Conservation (phyloP, 1,140 invertebrate species). For the Brachionus calyciflorus region DNA sequence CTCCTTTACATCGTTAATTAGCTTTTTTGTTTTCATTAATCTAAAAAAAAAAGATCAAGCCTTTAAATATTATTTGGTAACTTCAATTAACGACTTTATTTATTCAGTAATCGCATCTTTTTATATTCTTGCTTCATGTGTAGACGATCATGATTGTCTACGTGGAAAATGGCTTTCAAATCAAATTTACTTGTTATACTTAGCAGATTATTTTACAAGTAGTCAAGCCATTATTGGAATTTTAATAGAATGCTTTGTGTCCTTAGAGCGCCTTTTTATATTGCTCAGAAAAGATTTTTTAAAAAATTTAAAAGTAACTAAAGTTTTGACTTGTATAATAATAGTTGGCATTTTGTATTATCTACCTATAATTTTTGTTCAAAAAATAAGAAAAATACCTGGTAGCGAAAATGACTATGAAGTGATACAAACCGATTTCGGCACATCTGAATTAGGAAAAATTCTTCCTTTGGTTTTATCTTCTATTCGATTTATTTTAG, state of each 20-base stretch:
- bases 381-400: neutral
- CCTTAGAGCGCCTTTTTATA: conserved; percentile 3
- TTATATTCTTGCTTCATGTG: too few relatives aligned
- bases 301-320: neutral
- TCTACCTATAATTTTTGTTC: neutral
- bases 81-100: too few relatives aligned
- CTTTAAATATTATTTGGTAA: too few relatives aligned
- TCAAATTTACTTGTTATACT: neutral
- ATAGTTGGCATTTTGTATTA: neutral
- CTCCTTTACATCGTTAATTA: too few relatives aligned
- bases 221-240: neutral
- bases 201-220: conserved; percentile 14
- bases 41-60: too few relatives aligned
- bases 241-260: neutral
- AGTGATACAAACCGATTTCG: neutral
- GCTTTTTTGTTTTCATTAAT: too few relatives aligned
- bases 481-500: neutral
- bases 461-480: neutral
- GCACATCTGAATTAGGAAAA: neutral
- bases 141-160: too few relatives aligned
- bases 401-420: neutral
- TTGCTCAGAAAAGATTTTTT: neutral
- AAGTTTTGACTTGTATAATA: neutral
- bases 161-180: too few relatives aligned
- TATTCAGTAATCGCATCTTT: too few relatives aligned